Evolutionary conservation across 2,797 vertebrate genomes (phyloP), one percentile per base, ranked within the genome.

Genomic region (Gephyroberyx darwinii): DNA sequence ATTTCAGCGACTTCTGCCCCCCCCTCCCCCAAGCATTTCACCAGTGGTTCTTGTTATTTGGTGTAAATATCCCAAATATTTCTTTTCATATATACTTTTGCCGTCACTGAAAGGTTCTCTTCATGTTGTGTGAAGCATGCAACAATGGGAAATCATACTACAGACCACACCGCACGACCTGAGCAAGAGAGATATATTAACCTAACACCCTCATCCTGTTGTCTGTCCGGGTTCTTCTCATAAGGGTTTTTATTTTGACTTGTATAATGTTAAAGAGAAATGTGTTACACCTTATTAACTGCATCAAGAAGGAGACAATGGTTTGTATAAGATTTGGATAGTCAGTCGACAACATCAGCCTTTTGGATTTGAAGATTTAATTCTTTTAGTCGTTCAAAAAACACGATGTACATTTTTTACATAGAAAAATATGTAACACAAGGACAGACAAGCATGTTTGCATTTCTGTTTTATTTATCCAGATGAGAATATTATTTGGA

Each of bases 401-500:
- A 85, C 83, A 86, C 70, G 83, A 91, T 95, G 90, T 95, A 93
- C 90, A 88, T 94, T 94, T 92, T 94, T 94, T 94, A 94, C 93
- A 94, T 92, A 80, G 89, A 5, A 2, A 33, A 86, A 68, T 61
- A 76, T 85, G 88, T 91, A 93, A 90, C 86, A 87, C 87, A 88
- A 92, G 91, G 90, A 89, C 85, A 91, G 91, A 87, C 87, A 93
- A 92, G 94, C 94, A 91, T 95, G 94, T 95, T 95, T 94, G 94
- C 93, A 94, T 93, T 95, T 96, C 93, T 87, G 88, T 95, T 96
- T 95, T 94, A 95, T 95, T 95, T 94, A 96, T 91, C 84, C 87
- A 91, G 85, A 92, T 86, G 93, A 95, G 91, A 93, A 91, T 93
- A 94, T 96, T 94, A 94, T 96, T 96, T 96, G 93, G 93, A 77